Conservation (phyloP, 2,797 vertebrate species). For the Perodicticus potto region DNA sequence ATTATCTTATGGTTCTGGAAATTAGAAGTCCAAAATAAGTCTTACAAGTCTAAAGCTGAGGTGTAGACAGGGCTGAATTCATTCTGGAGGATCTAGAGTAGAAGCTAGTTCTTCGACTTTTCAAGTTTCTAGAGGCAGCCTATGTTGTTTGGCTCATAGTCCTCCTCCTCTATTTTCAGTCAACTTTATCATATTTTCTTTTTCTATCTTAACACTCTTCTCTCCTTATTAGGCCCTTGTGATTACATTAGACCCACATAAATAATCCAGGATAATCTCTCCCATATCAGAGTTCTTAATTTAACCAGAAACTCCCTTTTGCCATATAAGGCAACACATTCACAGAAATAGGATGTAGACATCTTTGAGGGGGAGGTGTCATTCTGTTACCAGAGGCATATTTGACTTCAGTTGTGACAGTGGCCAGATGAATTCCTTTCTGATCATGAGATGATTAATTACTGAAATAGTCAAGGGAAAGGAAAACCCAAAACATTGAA, state of each 20-base stretch:
- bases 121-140: background rate
- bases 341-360: background rate
- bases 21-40: background rate
- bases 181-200: background rate
- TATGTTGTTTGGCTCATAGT: background rate
- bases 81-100: background rate
- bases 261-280: background rate
- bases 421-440: background rate
- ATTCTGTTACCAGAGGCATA: background rate
- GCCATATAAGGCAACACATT: background rate
- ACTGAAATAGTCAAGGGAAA: background rate
- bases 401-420: background rate
- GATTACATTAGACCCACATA: background rate
- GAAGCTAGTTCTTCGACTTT: background rate
- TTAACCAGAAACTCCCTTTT: background rate
- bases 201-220: background rate
- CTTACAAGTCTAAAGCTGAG: background rate
- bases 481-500: background rate
- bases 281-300: background rate
- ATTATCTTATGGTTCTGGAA: background rate
- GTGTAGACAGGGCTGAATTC: background rate
- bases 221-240: background rate
- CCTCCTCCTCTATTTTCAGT: background rate
- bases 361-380: fast-evolving
- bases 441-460: background rate